Percentiles rank a stretch among this genome's conserved stretches.
phyloP scores from a whole-genome alignment of 1,140 invertebrate genomes.

The Temnothorax curvispinosus region DNA sequence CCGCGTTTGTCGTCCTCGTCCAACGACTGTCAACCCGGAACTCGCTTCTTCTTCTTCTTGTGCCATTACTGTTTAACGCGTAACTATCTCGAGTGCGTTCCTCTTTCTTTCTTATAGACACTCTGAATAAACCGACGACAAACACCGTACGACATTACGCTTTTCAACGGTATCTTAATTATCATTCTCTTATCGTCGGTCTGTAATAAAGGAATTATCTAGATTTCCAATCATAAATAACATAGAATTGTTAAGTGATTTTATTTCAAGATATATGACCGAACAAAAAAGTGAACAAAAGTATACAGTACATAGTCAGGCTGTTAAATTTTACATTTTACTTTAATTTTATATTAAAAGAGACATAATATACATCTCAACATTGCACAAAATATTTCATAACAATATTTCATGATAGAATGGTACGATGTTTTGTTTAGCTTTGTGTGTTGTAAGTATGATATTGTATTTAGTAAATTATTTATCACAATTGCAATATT shows the following conservation, averaged over 20 bases:
- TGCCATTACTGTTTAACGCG: slow-evolving; percentile 30
- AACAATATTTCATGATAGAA: background rate
- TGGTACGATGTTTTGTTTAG: background rate
- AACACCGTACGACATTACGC: slow-evolving; percentile 6
- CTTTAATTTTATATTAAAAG: slow-evolving; percentile 17
- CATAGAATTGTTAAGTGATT: background rate
- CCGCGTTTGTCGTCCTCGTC: slow-evolving; percentile 45
- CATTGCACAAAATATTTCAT: background rate
- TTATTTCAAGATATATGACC: background rate
- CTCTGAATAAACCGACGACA: slow-evolving; percentile 42
- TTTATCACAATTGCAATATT: background rate
- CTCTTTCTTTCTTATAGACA: slow-evolving; percentile 29
- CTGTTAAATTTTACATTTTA: background rate
- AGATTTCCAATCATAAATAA: background rate
- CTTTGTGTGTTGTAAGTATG: background rate
- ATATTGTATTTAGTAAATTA: background rate
- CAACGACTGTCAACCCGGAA: slow-evolving; percentile 64
- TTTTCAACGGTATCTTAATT: slow-evolving; percentile 47
- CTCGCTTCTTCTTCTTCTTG: slow-evolving; percentile 6
- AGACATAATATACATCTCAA: background rate
- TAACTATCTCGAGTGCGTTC: slow-evolving; percentile 49
- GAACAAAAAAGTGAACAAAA: too few relatives aligned
- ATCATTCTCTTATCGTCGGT: slow-evolving; percentile 30
- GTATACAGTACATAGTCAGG: background rate
- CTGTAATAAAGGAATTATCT: slow-evolving; percentile 3